Evolutionary conservation across 2,797 vertebrate species (phyloP).

Genomic region (Bovichtus diacanthus): DNA sequence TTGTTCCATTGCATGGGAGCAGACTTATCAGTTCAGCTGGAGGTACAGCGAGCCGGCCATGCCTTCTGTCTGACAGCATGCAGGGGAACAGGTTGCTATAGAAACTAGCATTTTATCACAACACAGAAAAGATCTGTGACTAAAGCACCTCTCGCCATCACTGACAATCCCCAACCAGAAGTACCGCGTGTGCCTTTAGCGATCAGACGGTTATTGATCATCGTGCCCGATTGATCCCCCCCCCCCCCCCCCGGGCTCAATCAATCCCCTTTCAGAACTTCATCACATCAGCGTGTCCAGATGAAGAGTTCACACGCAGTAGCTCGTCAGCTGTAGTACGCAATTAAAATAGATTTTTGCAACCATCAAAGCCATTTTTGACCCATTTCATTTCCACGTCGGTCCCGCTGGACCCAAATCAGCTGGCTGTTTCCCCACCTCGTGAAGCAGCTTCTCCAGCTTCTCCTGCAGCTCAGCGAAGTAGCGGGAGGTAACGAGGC

Average conservation of each 20-base stretch:
- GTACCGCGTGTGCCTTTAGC: conserved; percentile 36
- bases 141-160: conserved; percentile 48
- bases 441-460: conserved; percentile 94
- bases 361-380: not conserved
- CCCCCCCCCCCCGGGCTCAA: conserved; percentile 4
- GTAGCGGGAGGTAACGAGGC: conserved; percentile 95
- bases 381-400: not conserved
- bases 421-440: conserved; percentile 82
- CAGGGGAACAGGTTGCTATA: conserved; percentile 81
- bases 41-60: conserved; percentile 62
- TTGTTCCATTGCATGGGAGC: conserved; percentile 69
- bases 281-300: not conserved
- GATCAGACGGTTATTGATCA: conserved; percentile 46
- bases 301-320: conserved; percentile 9
- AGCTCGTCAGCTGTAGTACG: conserved; percentile 5
- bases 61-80: conserved; percentile 76
- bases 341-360: not conserved
- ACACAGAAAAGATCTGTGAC: conserved; percentile 63
- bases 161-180: conserved; percentile 47
- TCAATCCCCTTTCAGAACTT: conserved; percentile 49
- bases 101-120: conserved; percentile 81
- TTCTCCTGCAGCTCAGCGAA: conserved; percentile 98
- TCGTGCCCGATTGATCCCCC: conserved; percentile 20
- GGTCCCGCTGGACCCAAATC: not conserved
- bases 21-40: conserved; percentile 83